Evolutionary conservation across 35 echinoderm and acorn worm genomes (phyloP), one percentile per base, ranked within the genome.

Genomic region (Apostichopus californicus): DNA sequence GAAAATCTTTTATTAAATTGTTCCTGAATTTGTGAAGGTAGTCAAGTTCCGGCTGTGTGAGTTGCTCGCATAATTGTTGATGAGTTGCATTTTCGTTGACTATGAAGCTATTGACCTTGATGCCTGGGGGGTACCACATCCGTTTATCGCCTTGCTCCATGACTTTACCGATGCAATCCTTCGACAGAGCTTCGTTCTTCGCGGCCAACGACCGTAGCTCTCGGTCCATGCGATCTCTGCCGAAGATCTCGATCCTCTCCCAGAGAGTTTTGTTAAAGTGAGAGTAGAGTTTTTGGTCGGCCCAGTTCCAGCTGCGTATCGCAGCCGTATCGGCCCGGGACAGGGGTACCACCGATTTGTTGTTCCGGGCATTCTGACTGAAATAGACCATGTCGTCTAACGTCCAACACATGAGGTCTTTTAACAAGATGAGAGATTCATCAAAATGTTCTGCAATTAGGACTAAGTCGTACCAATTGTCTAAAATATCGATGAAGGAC

Each of bases 391-490:
- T 53, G 22, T 99, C 97, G 5, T 91, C 87, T 15, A 94, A 92
- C 8, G 66, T 91, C 97, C 97, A 99, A 70, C 97, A 99, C 93
- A 99, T 91, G 54, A 92, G 57, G 17, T 98, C 92, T 73, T 96
- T 98, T 1, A 98, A 88, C 1, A 98, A 79, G 11, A 98, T 96
- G 24, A 99, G 83, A 2, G 97, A 99, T 80, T 99, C 97, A 8
- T 94, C 91, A 90, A 99, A 96, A 55, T 96, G 94, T 56, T 99
- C 97, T 13, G 97, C 95, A 9, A 99, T 96, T 14, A 99, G 88
- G 7, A 99, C 97, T 5, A 99, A 58, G 77, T 96, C 78, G 52
- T 94, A 96, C 77, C 83, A 89, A 11, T 79, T 57, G 78, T 84
- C 90, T 4, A 99, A 24, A 57, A 84, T 66, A 17, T 75, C 17